phyloP scores from a whole-genome alignment of 2,888 invertebrate species.

The Nasonovia ribisnigri region DNA sequence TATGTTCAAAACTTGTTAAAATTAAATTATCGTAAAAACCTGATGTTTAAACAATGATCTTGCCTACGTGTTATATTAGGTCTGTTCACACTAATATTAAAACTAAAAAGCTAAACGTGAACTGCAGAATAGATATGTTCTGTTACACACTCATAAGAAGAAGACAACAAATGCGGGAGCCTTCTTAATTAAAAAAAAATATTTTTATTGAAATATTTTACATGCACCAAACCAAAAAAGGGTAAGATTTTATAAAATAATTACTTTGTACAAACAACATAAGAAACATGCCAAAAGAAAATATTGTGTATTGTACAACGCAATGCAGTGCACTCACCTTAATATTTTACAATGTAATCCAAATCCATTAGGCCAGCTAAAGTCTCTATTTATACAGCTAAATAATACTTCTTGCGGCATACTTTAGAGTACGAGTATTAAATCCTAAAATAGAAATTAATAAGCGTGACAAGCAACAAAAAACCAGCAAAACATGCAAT shows the following conservation, averaged over 20 bases:
- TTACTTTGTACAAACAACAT: slow-evolving; percentile 12
- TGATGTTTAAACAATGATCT: background rate
- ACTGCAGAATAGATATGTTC: background rate
- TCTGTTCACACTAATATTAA: background rate
- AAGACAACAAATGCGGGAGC: background rate
- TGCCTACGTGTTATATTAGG: background rate
- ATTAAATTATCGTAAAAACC: background rate
- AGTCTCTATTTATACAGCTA: slow-evolving; percentile 63
- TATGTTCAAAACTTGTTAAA: background rate
- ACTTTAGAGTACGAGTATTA: slow-evolving; percentile 63
- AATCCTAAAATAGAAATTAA: slow-evolving; percentile 65
- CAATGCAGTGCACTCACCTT: slow-evolving; percentile 65
- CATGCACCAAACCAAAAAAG: slow-evolving; percentile 52
- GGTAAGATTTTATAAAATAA: slow-evolving; percentile 6
- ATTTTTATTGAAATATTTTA: background rate
- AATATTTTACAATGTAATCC: slow-evolving; percentile 62
- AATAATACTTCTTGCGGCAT: slow-evolving; percentile 64
- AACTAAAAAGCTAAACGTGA: background rate
- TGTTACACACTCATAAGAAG: background rate
- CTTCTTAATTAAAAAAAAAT: background rate
- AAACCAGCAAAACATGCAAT: slow-evolving; percentile 65
- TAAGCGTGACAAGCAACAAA: slow-evolving; percentile 65
- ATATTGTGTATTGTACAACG: slow-evolving; percentile 62
- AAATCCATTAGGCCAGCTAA: slow-evolving; percentile 64
- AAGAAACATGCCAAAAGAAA: slow-evolving; percentile 57